A percentile compares a stretch with the other conserved stretches of the same genome.
Conservation (phyloP, 2,113 vertebrate species). For the Okapia johnstoni region DNA sequence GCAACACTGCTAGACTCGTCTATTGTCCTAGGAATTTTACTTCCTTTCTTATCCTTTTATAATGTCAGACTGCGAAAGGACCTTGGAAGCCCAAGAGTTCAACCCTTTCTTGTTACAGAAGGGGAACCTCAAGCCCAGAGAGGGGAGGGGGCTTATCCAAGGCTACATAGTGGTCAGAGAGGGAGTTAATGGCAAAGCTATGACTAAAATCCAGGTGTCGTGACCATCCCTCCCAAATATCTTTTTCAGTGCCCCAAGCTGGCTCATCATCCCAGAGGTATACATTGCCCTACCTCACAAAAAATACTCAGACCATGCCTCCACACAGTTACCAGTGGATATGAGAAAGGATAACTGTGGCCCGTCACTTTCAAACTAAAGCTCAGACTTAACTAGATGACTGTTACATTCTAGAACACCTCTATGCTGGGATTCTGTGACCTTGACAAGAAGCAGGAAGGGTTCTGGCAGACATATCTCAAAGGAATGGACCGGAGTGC, state of each 20-base stretch:
- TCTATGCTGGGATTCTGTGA: neutral
- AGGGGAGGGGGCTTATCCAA: conserved; percentile 19
- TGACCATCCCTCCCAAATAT: neutral
- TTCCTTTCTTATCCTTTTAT: conserved; percentile 21
- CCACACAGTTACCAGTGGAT: neutral
- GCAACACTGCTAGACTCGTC: neutral
- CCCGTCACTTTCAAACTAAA: neutral
- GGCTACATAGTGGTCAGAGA: neutral
- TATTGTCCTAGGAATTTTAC: neutral
- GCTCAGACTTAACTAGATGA: neutral
- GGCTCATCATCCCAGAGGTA: neutral
- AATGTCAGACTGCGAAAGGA: conserved; percentile 20
- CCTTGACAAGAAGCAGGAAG: conserved; percentile 1
- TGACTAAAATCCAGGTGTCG: neutral
- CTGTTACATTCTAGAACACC: neutral
- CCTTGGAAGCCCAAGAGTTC: conserved; percentile 19
- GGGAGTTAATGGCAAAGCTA: neutral
- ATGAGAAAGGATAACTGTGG: neutral
- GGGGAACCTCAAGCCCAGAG: neutral
- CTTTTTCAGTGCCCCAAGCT: neutral
- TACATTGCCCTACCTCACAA: neutral
- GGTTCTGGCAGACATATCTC: neutral
- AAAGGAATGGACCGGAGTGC: neutral
- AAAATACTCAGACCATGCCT: neutral
- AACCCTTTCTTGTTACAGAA: neutral